Base-by-base conservation (phyloP, 2,888 invertebrate species). In the Carpatolechia fugitivella region DNA sequence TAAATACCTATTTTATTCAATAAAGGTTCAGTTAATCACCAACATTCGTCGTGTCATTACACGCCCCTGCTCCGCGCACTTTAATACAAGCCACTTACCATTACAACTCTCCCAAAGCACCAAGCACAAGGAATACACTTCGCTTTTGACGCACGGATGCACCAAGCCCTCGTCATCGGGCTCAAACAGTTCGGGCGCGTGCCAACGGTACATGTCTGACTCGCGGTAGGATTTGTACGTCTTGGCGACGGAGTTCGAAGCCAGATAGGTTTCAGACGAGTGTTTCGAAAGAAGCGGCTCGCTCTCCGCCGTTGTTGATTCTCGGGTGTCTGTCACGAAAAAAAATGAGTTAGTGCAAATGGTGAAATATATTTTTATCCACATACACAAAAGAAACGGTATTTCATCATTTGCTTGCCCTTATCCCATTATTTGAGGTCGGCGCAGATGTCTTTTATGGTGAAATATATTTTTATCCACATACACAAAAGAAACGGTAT, bases 71-170 rank as follows among this genome's bases (percentile, higher is more conserved):
- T n/a, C n/a, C n/a, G n/a, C n/a, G n/a, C n/a, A n/a, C n/a, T n/a
- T n/a, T n/a, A n/a, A n/a, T 24, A 24, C 7, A 24, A 14, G 36
- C 36, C 6, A 56, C 72, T 69, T 61, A 90, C 90, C 86, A 65
- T 89, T 91, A 63, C 89, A 90, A 56, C 85, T 74, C 64, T 91
- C 90, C 90, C 87, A 90, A 0, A 91, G 66, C 3, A 90, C 64
- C 49, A 89, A 50, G 38, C 80, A 76, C 0, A 91, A 69, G 0
- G 90, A 86, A 57, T 90, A 91, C 0, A 86, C 89, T 51, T 89
- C 90, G 50, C 80, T 85, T 58, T 68, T 82, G 0, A 80, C 75
- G 60, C 89, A 87, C 0, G 84, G 80, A 31, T 78, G 69, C 35
- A 91, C 88, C 35, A 73, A 56, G 0, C 80, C 83, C 0, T 74